Base-by-base conservation (phyloP, 1,140 invertebrate genomes). In the Scaptomyza montana region DNA sequence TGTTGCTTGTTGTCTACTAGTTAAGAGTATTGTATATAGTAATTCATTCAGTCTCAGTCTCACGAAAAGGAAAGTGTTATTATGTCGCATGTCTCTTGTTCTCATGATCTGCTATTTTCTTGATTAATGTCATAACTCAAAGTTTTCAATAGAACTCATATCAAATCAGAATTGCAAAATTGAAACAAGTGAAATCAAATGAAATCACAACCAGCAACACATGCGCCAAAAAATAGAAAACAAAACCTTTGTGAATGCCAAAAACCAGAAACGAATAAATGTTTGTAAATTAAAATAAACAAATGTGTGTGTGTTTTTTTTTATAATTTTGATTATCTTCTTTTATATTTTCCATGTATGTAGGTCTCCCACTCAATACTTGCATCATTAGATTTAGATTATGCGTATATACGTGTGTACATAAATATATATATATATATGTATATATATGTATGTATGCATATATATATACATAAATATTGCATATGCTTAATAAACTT, bases 261-360 rank as follows among this genome's bases (percentile, higher is more conserved):
- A 46, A 54, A 75, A 67, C 36, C 60, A 67, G 65, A 86, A n/a
- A 41, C 5, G n/a, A 77, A 64, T 50, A 63, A 56, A 78, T 13
- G 41, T 5, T n/a, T n/a, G 0, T 50, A 33, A 81, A 63, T 71
- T 68, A 87, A 87, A 72, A 86, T 81, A 82, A 68, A 81, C 82
- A 87, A 86, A 72, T 81, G 86, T 59, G 25, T 56, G 8, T 51
- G 21, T 25, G 7, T 66, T 49, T 65, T 59, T 71, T 56, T 59
- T 45, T 78, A 78, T 82, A 89, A 89, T 89, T 89, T 89, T 89
- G 84, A 89, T 89, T 89, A 89, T 89, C 84, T 89, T 89, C 77
- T 89, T 76, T 87, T 89, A 89, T 89, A 89, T 89, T 89, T 89
- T 84, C 75, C 85, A 89, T 89, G 84, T 82, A 89, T 77, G 76